Conservation (phyloP, 2,113 vertebrate genomes). For the Cololabis saira region DNA sequence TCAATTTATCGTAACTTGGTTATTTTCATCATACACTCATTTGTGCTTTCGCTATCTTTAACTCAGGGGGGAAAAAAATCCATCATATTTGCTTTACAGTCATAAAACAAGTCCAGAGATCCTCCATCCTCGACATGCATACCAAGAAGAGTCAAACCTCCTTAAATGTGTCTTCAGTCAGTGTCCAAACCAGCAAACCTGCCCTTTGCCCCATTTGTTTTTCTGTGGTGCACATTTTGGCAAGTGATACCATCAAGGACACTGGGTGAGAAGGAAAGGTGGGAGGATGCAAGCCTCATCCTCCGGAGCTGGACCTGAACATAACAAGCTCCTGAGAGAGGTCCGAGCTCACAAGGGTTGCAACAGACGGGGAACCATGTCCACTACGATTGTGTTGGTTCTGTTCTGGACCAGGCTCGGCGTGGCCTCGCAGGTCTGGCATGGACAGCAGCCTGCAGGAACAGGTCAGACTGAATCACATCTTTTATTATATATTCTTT, state of each 20-base stretch:
- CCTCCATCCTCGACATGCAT: not conserved
- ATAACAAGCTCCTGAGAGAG: slow-evolving; percentile 35
- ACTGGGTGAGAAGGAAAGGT: slow-evolving; percentile 43
- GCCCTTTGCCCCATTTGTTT: not conserved
- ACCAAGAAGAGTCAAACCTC: not conserved
- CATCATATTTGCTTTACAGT: no score
- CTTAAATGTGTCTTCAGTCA: not conserved
- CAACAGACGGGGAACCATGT: slow-evolving; percentile 26
- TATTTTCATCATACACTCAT: no score
- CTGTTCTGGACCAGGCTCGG: slow-evolving; percentile 41
- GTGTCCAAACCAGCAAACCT: not conserved
- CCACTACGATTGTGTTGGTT: slow-evolving; percentile 18
- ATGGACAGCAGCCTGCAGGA: not conserved
- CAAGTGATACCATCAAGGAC: slow-evolving; percentile 67
- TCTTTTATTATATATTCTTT: not conserved
- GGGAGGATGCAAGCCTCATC: slow-evolving; percentile 52
- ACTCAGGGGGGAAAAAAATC: no score
- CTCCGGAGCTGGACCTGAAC: slow-evolving; percentile 27
- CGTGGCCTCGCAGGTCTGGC: slow-evolving; percentile 11
- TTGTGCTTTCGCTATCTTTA: no score
- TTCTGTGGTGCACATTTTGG: slow-evolving; percentile 10
- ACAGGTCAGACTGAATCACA: slow-evolving; percentile 61
- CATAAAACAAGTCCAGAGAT: no score
- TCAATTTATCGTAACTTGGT: no score
- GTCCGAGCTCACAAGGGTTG: slow-evolving; percentile 27